These are phyloP conservation scores for Dolichallabes microphthalmus DNA, from an alignment of 2,113 vertebrate genomes.

Conservation along the genomic window DNA sequence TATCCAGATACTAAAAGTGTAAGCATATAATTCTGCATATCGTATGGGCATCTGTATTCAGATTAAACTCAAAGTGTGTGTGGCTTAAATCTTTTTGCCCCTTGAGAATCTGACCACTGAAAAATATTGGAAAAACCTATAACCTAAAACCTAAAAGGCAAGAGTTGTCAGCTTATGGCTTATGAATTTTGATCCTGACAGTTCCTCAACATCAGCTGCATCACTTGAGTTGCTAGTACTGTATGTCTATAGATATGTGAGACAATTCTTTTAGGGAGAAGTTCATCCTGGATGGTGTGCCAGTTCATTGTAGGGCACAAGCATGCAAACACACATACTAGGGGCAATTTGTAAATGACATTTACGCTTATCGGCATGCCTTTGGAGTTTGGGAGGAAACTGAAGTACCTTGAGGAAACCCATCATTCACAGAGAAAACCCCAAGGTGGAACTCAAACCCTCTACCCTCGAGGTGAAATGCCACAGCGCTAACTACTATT, in stretches of 20 bases:
- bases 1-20: background rate
- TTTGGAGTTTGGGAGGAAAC: too few relatives aligned
- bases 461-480: too few relatives aligned
- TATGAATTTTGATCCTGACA: background rate
- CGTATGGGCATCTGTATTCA: background rate
- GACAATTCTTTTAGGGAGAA: background rate
- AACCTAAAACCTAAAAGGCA: too few relatives aligned
- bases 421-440: too few relatives aligned
- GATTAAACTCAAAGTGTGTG: background rate
- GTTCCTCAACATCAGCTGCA: background rate
- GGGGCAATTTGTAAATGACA: too few relatives aligned
- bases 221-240: background rate
- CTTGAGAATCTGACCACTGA: background rate
- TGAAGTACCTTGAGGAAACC: too few relatives aligned
- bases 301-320: too few relatives aligned
- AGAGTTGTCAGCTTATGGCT: background rate
- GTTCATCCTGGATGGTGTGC: too few relatives aligned
- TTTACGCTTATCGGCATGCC: too few relatives aligned
- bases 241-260: background rate
- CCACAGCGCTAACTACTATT: too few relatives aligned
- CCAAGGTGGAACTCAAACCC: too few relatives aligned
- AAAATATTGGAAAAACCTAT: background rate
- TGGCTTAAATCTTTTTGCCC: background rate
- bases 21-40: background rate
- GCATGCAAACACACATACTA: too few relatives aligned